Evolutionary conservation across 2,797 vertebrate genomes (phyloP), one percentile per base, ranked within the genome.

Genomic region (Melopsittacus undulatus): DNA sequence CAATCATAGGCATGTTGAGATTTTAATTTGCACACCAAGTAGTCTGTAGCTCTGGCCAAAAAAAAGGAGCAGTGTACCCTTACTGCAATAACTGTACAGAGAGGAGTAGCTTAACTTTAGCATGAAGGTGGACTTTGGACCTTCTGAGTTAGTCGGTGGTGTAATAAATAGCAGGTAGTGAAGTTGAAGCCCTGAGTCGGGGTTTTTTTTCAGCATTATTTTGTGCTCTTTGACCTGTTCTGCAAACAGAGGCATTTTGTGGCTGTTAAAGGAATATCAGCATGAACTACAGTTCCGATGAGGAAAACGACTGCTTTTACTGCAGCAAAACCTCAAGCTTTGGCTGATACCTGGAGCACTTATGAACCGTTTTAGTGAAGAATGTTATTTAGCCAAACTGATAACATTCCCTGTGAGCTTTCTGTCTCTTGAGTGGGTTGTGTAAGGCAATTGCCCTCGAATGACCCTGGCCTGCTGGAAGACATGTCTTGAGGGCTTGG

Each of bases 201-300:
- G 64, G 46, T 70, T 69, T 72, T 75, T 67, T 64, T 43, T 38
- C 30, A 21, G 23, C 14, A 49, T 54, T 89, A 0, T 5, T 79
- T 19, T n/a, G n/a, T 68, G 90, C 11, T 89, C 94, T 97, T 97
- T 95, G 92, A 73, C 88, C 90, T 0, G 4, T 57, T 69, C 61
- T 87, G 90, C 70, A 34, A 80, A 48, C 48, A 30, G 21, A 66
- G 48, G 21, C 2, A 0, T 73, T 89, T 36, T 1, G 4, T 3
- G 19, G 38, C 2, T 4, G 34, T 59, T 67, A 61, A 67, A 84
- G 72, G 29, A 70, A 20, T 18, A 67, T 32, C 62, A 16, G 46
- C 5, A 3, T 7, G 15, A 69, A 9, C 45, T 29, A 4, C 13
- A 48, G 0, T 45, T 72, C 42, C 4, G 49, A 66, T 42, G 43